Percentiles rank a stretch among this genome's conserved stretches.
These are phyloP conservation scores for Drosophila lacertosa DNA, from an alignment of 1,140 invertebrate species.

Conservation along the genomic window DNA sequence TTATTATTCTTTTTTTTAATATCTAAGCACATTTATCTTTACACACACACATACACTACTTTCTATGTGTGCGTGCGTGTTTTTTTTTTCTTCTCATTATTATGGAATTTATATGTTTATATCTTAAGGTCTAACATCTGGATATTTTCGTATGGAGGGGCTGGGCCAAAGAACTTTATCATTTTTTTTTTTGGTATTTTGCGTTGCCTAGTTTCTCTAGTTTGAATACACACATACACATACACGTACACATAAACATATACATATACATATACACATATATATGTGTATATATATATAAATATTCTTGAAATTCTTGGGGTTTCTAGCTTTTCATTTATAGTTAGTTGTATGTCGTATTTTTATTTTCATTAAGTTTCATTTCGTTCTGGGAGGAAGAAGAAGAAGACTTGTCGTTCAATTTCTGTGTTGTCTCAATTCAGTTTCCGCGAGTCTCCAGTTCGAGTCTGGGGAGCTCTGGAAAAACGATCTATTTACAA, in stretches of 20 bases:
- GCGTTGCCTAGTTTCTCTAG: slow-evolving; percentile 7
- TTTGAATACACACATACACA: slow-evolving; percentile 9
- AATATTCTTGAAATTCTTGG: neutral
- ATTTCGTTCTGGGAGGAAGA: neutral
- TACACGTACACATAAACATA: neutral
- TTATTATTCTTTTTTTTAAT: slow-evolving; percentile 15
- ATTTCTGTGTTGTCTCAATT: slow-evolving; percentile 7
- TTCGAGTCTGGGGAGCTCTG: neutral
- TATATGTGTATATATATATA: slow-evolving; percentile 1
- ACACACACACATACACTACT: slow-evolving; percentile 4
- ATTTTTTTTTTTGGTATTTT: neutral
- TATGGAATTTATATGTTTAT: neutral
- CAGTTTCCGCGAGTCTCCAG: slow-evolving; percentile 5
- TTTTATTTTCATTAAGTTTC: slow-evolving; percentile 27
- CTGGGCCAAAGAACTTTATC: neutral
- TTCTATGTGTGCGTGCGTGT: neutral
- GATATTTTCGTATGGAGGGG: too few species aligned
- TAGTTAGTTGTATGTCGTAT: slow-evolving; percentile 20
- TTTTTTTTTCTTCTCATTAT: neutral
- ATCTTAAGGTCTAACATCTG: too few species aligned
- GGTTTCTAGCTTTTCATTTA: slow-evolving; percentile 15
- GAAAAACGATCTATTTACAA: slow-evolving; percentile 46
- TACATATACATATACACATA: slow-evolving; percentile 4
- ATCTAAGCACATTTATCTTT: slow-evolving; percentile 11
- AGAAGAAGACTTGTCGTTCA: slow-evolving; percentile 13